phyloP scores from a whole-genome alignment of 2,888 invertebrate genomes.

The Eupithecia dodoneata region DNA sequence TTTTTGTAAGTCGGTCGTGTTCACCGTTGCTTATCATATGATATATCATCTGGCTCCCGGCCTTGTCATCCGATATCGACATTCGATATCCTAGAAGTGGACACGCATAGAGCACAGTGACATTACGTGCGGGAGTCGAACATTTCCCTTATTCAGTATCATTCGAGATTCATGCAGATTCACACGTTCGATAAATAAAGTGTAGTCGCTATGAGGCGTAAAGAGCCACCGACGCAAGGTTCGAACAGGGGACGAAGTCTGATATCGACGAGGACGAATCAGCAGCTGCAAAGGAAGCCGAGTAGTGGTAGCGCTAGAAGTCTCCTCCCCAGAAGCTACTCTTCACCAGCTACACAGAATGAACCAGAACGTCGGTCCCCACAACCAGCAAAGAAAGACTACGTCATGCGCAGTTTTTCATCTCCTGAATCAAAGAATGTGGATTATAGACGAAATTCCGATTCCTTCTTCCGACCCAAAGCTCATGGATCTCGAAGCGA shows the following conservation, averaged over 20 bases:
- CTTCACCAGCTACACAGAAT: constrained; percentile 69
- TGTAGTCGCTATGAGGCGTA: constrained; percentile 65
- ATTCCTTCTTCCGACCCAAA: constrained; percentile 69
- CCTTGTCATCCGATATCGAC: constrained; percentile 77
- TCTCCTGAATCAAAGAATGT: constrained; percentile 72
- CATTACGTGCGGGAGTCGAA: constrained; percentile 63
- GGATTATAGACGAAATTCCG: constrained; percentile 68
- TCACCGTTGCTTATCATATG: constrained; percentile 77
- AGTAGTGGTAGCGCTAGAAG: constrained; percentile 60
- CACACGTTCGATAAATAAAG: constrained; percentile 58
- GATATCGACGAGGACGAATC: constrained; percentile 71
- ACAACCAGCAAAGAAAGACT: constrained; percentile 55
- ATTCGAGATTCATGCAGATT: constrained; percentile 55
- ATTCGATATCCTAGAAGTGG: constrained; percentile 66
- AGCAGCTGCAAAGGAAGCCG: constrained; percentile 70
- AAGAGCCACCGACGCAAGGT: constrained; percentile 60
- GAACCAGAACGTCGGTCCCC: constrained; percentile 54
- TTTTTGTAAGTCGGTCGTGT: constrained; percentile 66
- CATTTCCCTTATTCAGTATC: constrained; percentile 62
- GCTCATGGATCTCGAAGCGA: constrained; percentile 71
- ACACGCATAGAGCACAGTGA: constrained; percentile 70
- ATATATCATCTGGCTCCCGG: constrained; percentile 74
- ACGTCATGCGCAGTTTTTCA: constrained; percentile 72
- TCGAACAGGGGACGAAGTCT: constrained; percentile 68
- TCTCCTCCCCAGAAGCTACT: constrained; percentile 74